phyloP scores from a whole-genome alignment of 2,113 vertebrate genomes.

The Bufo bufo region DNA sequence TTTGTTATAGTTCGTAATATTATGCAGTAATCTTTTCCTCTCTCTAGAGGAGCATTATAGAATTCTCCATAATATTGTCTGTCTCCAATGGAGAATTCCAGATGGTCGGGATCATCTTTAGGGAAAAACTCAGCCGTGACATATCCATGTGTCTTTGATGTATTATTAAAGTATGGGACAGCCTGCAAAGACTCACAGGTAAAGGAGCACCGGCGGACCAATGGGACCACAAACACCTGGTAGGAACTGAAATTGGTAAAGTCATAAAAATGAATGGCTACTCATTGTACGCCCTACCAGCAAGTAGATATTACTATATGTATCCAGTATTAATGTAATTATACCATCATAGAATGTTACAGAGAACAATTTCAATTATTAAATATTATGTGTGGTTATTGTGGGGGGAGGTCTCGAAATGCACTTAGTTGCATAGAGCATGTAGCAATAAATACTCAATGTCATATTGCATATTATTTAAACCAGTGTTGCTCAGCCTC shows the following conservation, averaged over 20 bases:
- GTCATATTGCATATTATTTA: too few relatives aligned
- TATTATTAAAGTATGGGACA: slow-evolving; percentile 68
- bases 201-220: slow-evolving; percentile 76
- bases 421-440: too few relatives aligned
- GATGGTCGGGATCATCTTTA: slow-evolving; percentile 68
- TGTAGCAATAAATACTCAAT: too few relatives aligned
- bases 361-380: not conserved
- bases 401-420: too few relatives aligned
- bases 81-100: slow-evolving; percentile 84
- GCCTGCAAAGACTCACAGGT: slow-evolving; percentile 76
- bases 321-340: not conserved
- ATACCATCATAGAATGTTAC: not conserved
- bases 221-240: slow-evolving; percentile 87
- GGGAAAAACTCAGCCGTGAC: slow-evolving; percentile 82
- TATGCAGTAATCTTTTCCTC: slow-evolving; percentile 82
- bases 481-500: too few relatives aligned
- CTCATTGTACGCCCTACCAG: not conserved
- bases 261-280: not conserved
- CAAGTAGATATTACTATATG: not conserved
- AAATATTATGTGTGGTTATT: not conserved
- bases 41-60: slow-evolving; percentile 87
- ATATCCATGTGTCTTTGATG: slow-evolving; percentile 69
- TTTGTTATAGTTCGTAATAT: slow-evolving; percentile 82
- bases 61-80: slow-evolving; percentile 81
- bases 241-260: slow-evolving; percentile 79